Evolutionary conservation across 2,113 vertebrate genomes (phyloP).

Genomic region (Cephalopholis sonnerati): DNA sequence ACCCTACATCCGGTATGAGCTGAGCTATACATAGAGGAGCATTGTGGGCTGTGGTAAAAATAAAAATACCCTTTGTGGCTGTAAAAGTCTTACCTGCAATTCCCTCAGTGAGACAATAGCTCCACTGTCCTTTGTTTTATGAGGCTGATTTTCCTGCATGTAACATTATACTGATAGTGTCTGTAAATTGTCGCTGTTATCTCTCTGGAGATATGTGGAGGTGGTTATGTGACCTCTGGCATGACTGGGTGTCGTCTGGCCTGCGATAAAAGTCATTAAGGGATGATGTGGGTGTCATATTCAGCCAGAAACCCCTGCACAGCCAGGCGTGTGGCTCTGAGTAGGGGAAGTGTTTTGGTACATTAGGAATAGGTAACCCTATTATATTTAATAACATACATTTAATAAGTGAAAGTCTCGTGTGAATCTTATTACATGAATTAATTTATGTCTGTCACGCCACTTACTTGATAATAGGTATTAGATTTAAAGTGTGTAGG

Average conservation of each 20-base stretch:
- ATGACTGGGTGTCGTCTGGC: background rate
- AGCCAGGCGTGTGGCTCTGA: background rate
- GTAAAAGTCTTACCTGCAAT: background rate
- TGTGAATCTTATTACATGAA: background rate
- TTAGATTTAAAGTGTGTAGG: background rate
- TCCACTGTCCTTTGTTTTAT: conserved; percentile 5
- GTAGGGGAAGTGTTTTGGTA: background rate
- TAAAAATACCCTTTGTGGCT: background rate
- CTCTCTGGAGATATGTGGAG: conserved; percentile 34
- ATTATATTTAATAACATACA: background rate
- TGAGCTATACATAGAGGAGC: background rate
- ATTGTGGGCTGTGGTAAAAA: background rate
- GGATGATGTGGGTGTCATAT: background rate
- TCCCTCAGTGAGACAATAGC: background rate
- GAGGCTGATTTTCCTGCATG: background rate
- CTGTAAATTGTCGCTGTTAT: conserved; percentile 25
- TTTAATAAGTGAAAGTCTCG: no score
- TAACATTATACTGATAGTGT: conserved; percentile 54
- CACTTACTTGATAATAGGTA: background rate
- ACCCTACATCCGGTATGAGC: background rate
- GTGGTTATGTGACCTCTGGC: conserved; percentile 13
- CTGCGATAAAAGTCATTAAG: background rate
- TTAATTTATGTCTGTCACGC: background rate
- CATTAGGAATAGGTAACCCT: background rate
- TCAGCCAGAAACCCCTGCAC: background rate